phyloP scores from a whole-genome alignment of 2,113 vertebrate species.

The Planiliza haematocheilus region DNA sequence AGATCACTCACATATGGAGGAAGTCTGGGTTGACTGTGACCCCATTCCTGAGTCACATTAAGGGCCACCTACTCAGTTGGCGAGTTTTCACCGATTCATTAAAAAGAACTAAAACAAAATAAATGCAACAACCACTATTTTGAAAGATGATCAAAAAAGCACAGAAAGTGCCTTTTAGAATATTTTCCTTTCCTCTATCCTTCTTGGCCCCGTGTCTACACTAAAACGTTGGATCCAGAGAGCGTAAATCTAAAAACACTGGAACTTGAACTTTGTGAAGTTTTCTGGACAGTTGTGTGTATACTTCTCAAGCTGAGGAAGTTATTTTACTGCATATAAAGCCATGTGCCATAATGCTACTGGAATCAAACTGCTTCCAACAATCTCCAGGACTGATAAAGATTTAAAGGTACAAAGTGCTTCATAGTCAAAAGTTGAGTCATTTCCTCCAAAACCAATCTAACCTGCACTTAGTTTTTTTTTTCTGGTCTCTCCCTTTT shows the following conservation, averaged over 20 bases:
- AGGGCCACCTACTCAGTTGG: too few relatives aligned
- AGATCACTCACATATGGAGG: too few relatives aligned
- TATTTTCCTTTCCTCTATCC: neutral
- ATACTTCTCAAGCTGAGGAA: too few relatives aligned
- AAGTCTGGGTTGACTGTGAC: too few relatives aligned
- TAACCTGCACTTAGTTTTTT: slow-evolving; percentile 12
- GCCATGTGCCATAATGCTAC: neutral
- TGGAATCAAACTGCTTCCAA: neutral
- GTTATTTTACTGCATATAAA: neutral
- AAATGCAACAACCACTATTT: too few relatives aligned
- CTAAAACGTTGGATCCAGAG: neutral
- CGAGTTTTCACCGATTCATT: too few relatives aligned
- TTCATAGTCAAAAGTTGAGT: neutral
- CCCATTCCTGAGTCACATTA: too few relatives aligned
- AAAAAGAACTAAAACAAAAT: too few relatives aligned
- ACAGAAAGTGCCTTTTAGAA: too few relatives aligned
- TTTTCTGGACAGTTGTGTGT: too few relatives aligned
- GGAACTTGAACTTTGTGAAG: neutral
- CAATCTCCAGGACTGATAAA: neutral
- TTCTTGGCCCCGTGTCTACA: neutral
- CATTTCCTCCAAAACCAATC: slow-evolving; percentile 19
- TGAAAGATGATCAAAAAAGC: too few relatives aligned
- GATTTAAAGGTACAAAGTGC: neutral
- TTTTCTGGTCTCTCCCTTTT: slow-evolving; percentile 11
- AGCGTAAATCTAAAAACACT: neutral